These are phyloP conservation scores for Ecdyonurus torrentis DNA, from an alignment of 2,888 invertebrate genomes.

Conservation along the genomic window DNA sequence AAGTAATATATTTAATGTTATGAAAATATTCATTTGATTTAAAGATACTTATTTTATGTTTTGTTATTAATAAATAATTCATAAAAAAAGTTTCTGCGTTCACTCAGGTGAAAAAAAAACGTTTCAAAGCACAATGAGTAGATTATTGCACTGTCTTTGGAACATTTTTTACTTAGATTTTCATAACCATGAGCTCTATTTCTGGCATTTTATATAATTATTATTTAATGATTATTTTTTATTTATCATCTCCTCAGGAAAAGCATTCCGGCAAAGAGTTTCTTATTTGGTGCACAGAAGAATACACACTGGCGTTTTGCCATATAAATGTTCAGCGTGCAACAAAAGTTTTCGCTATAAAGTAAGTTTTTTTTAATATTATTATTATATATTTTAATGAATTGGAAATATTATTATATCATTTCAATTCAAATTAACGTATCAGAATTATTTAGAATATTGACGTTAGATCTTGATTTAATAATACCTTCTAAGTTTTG, in stretches of 20 bases:
- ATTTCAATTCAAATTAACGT: too few species aligned
- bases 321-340: constrained; percentile 66
- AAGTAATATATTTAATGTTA: too few species aligned
- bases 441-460: too few species aligned
- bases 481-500: too few species aligned
- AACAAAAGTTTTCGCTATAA: constrained; percentile 70
- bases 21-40: too few species aligned
- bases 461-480: too few species aligned
- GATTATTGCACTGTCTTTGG: not conserved
- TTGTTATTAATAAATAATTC: not conserved
- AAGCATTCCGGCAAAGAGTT: constrained; percentile 71
- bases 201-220: too few species aligned
- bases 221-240: not conserved
- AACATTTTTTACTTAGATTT: not conserved
- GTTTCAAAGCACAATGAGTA: not conserved
- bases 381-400: too few species aligned
- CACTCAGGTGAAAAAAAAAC: constrained; percentile 17
- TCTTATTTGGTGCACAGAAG: constrained; percentile 70
- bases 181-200: too few species aligned
- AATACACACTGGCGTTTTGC: constrained; percentile 74
- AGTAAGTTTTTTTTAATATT: too few species aligned
- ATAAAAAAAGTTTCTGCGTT: constrained; percentile 4
- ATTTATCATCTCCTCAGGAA: constrained; percentile 35
- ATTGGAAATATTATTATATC: too few species aligned
- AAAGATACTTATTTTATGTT: constrained; percentile 8